Evolutionary conservation across 1,140 invertebrate species (phyloP), one percentile per base, ranked within the genome.

Genomic region (Myzus persicae): DNA sequence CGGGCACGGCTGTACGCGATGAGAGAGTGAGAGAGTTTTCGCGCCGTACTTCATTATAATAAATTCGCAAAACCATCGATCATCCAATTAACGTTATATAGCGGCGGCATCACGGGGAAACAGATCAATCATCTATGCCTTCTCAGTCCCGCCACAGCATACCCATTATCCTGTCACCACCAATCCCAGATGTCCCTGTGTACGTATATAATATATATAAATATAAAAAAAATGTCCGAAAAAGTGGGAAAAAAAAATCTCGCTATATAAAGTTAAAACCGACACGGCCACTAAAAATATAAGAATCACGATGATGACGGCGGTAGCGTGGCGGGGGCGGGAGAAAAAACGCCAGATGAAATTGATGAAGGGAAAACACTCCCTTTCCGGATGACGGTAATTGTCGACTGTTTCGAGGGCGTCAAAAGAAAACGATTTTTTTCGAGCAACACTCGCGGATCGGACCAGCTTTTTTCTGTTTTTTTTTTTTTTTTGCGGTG

Each of bases 321-420:
- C 14, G 48, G 20, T 22, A 1, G 84, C 0, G 42, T 3, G 84
- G 46, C 1, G 20, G 18, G 6, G 31, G 22, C 3, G 40, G 36
- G 46, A 46, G 36, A 81, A 91, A 67, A 48, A 44, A 22, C n/a
- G 90, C 42, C 4, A 46, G 46, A 84, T 84, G 91, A 93, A 93
- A 93, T 93, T 93, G 91, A 93, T 93, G 91, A 93, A 93, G 91
- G 91, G 91, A 93, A 84, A 59, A 59, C 31, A n/a, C 81, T 93
- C 91, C 91, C 91, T 93, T 93, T 93, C 91, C 91, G 91, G 81
- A 93, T 85, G 91, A 93, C 91, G 91, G 91, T 93, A 93, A 93
- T 93, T 93, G 91, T 93, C 91, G 91, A 93, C 76, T 84, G 91
- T 93, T 93, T 93, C 76, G 91, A 84, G 76, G 91, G 76, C 91